Base-by-base conservation (phyloP, 2,888 invertebrate genomes). In the Eupsilia transversa region DNA sequence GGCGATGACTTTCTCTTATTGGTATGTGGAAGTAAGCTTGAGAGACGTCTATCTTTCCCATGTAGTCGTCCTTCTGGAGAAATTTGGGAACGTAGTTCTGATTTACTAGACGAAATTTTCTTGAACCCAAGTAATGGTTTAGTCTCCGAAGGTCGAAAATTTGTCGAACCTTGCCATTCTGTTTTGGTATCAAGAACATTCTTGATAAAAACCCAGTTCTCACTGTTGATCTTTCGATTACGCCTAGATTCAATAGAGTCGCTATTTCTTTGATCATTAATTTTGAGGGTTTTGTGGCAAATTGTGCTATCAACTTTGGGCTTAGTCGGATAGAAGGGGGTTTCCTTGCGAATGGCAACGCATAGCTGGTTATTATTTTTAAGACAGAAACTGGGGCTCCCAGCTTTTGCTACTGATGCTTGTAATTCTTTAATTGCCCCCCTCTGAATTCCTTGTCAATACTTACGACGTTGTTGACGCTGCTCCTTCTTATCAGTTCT, bases 31-130 rank as follows among this genome's bases (percentile, higher is more conserved):
- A 79, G 69, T 43, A 43, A n/a, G 85, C 85, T 54, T 81, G 81
- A 14, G 68, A 69, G 27, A 85, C 67, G 35, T 85, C 80, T 46
- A 85, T 49, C 35, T 85, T 85, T 69, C 73, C 81, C 68, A 85
- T 69, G 52, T 60, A 82, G 54, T 82, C 82, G 68, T n/a, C 9
- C n/a, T 17, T 57, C 54, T 81, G 63, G 0, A 81, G 52, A n/a
- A 81, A 83, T 14, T 72, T 68, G 30, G 73, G 79, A 12, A 79
- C 77, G 6, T 69, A 72, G 46, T 56, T 74, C 63, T 82, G 84
- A 59, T 79, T 80, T 74, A 85, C 73, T 9, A 81, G 35, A 14
- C 78, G 80, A 35, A 85, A 85, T 30, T 80, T 81, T 56, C 46
- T 69, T 49, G 80, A 70, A 6, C 67, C 30, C 14, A 83, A 61